Percentiles rank a stretch among this genome's conserved stretches.
phyloP scores from a whole-genome alignment of 1,140 invertebrate species.

The Drosophila nebulosa region DNA sequence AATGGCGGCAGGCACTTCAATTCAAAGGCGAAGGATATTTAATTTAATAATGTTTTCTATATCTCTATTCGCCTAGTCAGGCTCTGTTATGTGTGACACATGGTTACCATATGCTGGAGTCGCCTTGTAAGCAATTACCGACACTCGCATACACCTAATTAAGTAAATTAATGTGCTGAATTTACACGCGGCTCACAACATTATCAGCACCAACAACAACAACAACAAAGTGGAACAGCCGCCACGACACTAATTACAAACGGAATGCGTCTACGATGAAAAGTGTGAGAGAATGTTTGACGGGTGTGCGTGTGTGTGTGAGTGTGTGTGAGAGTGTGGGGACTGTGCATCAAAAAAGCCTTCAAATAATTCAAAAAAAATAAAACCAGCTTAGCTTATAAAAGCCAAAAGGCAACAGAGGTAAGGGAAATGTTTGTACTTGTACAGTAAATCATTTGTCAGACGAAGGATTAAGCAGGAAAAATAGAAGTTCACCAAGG shows the following conservation, averaged over 20 bases:
- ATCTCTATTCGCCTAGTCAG: constrained; percentile 20
- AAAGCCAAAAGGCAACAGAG: neutral
- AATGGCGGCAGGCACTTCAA: constrained; percentile 4
- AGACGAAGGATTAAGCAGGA: neutral
- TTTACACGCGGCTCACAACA: constrained; percentile 50
- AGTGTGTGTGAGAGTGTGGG: neutral
- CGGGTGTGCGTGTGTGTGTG: constrained; percentile 2
- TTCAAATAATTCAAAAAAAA: constrained; percentile 22
- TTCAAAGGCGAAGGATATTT: constrained; percentile 53
- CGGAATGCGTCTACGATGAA: constrained; percentile 40
- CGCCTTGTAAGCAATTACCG: constrained; percentile 72
- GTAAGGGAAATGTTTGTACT: neutral
- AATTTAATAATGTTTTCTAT: constrained; percentile 75
- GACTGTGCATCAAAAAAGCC: constrained; percentile 8
- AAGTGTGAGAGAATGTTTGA: neutral
- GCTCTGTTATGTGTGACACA: constrained; percentile 17
- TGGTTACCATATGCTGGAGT: constrained; percentile 56
- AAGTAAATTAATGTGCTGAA: constrained; percentile 74
- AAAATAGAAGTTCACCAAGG: neutral
- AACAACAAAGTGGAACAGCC: constrained; percentile 67
- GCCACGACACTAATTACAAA: constrained; percentile 76
- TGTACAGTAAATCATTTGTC: neutral
- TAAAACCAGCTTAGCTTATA: neutral
- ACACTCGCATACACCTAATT: constrained; percentile 71
- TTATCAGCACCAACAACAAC: constrained; percentile 27